Percentiles rank a stretch among this genome's conserved stretches.
Conservation (phyloP, 53 echinoderm and acorn worm genomes). For the Echinometra lucunter region DNA sequence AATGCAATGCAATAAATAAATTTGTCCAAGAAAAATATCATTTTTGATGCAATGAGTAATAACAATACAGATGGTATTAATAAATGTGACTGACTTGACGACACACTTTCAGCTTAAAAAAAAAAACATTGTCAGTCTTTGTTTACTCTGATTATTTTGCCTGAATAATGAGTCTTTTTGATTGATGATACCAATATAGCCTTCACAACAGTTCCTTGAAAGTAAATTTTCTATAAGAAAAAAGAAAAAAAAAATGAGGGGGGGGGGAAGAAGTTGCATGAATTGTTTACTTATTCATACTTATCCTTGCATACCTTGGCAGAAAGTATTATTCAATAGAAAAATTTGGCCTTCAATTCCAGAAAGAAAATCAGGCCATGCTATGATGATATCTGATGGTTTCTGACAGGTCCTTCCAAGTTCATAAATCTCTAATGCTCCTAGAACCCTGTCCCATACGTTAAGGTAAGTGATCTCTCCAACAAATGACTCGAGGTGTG, state of each 20-base stretch:
- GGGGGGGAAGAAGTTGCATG: too few species aligned
- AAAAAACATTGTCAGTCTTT: too few species aligned
- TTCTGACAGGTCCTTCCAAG: slow-evolving; percentile 71
- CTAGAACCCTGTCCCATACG: slow-evolving; percentile 83
- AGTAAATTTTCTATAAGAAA: too few species aligned
- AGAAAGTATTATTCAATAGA: slow-evolving; percentile 76
- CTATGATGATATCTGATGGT: slow-evolving; percentile 72
- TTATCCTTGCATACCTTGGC: slow-evolving; percentile 75
- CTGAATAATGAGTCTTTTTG: too few species aligned
- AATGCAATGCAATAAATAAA: not conserved
- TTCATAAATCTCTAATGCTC: slow-evolving; percentile 60
- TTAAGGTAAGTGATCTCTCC: slow-evolving; percentile 86
- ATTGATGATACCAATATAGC: too few species aligned
- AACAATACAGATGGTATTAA: too few species aligned
- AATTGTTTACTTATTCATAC: not conserved
- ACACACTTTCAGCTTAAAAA: too few species aligned
- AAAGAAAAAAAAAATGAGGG: too few species aligned
- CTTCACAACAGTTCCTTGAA: too few species aligned
- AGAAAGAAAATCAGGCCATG: slow-evolving; percentile 90
- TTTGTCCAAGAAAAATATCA: not conserved
- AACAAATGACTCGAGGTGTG: slow-evolving; percentile 84
- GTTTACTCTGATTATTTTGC: too few species aligned
- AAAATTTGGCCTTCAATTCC: slow-evolving; percentile 78
- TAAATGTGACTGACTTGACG: too few species aligned
- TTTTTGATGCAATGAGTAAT: too few species aligned